Evolutionary conservation across 2,113 vertebrate species (phyloP), one percentile per base, ranked within the genome.

Genomic region (Trochalopteron elliotii): DNA sequence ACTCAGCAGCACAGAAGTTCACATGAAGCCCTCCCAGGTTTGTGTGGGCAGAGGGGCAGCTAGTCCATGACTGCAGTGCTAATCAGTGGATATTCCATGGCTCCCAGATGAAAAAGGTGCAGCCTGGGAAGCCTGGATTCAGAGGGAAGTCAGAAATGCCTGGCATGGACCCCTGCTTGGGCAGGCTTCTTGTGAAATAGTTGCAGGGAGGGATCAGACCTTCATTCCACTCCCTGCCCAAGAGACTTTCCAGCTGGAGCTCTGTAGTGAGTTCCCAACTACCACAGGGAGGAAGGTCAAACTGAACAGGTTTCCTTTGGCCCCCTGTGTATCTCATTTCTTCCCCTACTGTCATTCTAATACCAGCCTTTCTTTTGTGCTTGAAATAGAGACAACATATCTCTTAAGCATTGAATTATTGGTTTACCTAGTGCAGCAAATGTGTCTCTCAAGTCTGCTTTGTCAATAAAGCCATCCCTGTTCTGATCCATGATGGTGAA

Each of bases 401-500:
- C 50, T 79, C 61, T 53, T 6, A 39, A 74, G 81, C 20, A 74
- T 67, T 87, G 80, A 56, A 39, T 94, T 76, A 56, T 74, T 56
- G 12, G 52, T 56, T 95, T 97, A 99, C 98, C 98, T 77, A 98
- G 95, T 18, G 98, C 98, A 74, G 98, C 98, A 75, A 98, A 98
- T 1, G 97, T 98, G 97, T 99, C 98, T 95, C 98, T 98, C 97
- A 99, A 94, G 96, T 99, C 98, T 30, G 98, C 98, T 90, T 99
- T 99, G 97, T 99, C 98, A 53, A 99, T 99, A 94, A 99, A 98
- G 90, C 99, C 98, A 0, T 99, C 99, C 91, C 99, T 98, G 97
- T 99, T 99, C 98, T 99, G 99, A 96, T 99, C 99, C 98, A 99
- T 99, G 97, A 99, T 99, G 93, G 99, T 99, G 84, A 99, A 99